Evolutionary conservation across 1,140 invertebrate genomes (phyloP).

Genomic region (Drosophila saltans): DNA sequence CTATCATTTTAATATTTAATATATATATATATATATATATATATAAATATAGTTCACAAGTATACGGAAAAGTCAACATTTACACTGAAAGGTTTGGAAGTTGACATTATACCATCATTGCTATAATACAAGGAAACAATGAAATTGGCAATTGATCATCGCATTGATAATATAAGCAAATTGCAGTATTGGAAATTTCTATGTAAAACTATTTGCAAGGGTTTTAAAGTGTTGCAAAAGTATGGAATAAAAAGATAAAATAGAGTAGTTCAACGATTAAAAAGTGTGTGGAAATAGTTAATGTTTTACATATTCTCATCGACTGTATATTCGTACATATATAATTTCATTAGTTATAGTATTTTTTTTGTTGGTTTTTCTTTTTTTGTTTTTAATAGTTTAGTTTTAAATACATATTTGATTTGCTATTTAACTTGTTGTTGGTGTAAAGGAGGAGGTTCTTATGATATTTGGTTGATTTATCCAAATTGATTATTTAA

Average conservation of each 20-base stretch:
- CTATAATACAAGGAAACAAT: too few species aligned
- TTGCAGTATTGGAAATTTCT: not conserved
- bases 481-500: slow-evolving; percentile 9
- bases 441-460: slow-evolving; percentile 3
- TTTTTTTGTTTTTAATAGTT: slow-evolving; percentile 23
- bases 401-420: slow-evolving; percentile 47
- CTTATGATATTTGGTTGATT: slow-evolving; percentile 10
- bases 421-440: slow-evolving; percentile 28
- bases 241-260: not conserved
- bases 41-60: too few species aligned
- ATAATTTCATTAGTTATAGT: slow-evolving; percentile 11
- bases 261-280: not conserved
- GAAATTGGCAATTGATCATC: too few species aligned
- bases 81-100: too few species aligned
- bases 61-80: too few species aligned
- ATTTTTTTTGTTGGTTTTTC: not conserved
- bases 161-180: too few species aligned
- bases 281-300: slow-evolving; percentile 9
- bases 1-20: too few species aligned
- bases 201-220: slow-evolving; percentile 3
- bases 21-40: too few species aligned
- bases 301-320: slow-evolving; percentile 7
- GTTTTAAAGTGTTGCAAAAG: not conserved
- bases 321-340: slow-evolving; percentile 8
- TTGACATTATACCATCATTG: too few species aligned